Evolutionary conservation across 2,888 invertebrate species (phyloP), one percentile per base, ranked within the genome.

Genomic region (Parelbella ahira): DNA sequence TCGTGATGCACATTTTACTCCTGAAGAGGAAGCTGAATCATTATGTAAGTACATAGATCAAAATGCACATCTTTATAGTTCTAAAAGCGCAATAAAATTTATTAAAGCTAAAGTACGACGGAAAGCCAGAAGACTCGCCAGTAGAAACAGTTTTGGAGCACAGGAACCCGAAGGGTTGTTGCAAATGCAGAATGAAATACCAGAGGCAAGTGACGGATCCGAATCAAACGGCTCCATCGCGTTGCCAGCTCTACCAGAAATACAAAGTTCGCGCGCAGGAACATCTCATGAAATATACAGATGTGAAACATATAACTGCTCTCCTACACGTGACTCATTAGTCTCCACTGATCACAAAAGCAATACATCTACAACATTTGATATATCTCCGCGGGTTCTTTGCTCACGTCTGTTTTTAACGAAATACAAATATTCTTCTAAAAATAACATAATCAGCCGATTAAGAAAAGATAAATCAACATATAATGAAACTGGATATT

Each of bases 11-110:
- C 73, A 81, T 49, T 53, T 81, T 10, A 58, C 73, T 4, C 76
- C 81, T 0, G 68, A 77, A 46, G 72, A 82, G 43, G 80, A 80
- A 54, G 78, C 77, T 1, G 79, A 80, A 39, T 72, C 72, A 0
- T 72, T 83, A 7, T 83, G 81, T 48, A 60, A 58, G 7, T 82
- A 73, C 45, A 81, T 84, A 10, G 81, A 84, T 34, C 62, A 70
- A 37, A 77, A 83, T 50, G 58, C 62, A 4, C 55, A 75, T 32
- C 53, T 75, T 4, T 56, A 72, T 25, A 66, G 65, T 9, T 73
- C 70, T 2, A 58, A 63, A 36, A 72, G 62, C 18, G 68, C 63
- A 1, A 72, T 65, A n/a, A 63, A 69, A 20, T 4, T 68, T 28
- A 76, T 79, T 4, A 83, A 80, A 59, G 61, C 64, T 1, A 71